Evolutionary conservation across 2,113 vertebrate genomes (phyloP).

Genomic region (Rhinolophus sinicus): DNA sequence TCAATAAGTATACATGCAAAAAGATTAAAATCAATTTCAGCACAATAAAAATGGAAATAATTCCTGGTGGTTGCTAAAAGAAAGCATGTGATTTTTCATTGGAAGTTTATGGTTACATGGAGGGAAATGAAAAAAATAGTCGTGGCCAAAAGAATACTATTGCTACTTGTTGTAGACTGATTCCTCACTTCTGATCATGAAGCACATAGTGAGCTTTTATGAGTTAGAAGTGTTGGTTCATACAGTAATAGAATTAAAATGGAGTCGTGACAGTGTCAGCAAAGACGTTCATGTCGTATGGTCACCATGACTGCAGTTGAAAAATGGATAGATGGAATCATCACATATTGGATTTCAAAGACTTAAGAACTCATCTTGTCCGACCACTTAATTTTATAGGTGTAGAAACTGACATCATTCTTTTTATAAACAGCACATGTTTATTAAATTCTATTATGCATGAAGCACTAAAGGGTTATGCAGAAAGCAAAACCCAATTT

Average conservation of each 20-base stretch:
- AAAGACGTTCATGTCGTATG: neutral
- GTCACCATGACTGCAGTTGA: neutral
- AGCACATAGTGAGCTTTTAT: neutral
- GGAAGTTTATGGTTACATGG: neutral
- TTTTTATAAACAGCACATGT: neutral
- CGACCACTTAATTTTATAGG: neutral
- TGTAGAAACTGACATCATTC: neutral
- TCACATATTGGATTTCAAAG: constrained; percentile 1
- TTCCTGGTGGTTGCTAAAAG: constrained; percentile 6
- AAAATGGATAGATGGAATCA: constrained; percentile 11
- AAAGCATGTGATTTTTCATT: neutral
- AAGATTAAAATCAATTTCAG: neutral
- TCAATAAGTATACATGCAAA: neutral
- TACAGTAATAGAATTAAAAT: neutral
- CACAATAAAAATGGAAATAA: neutral
- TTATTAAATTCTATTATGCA: neutral
- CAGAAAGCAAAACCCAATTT: neutral
- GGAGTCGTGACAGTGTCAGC: neutral
- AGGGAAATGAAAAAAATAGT: neutral
- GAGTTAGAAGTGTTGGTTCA: neutral
- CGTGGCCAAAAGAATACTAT: neutral
- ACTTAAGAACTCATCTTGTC: neutral
- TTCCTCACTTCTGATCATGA: neutral
- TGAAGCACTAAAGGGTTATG: neutral
- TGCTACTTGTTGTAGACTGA: neutral